phyloP scores from a whole-genome alignment of 2,797 vertebrate species.

The Galaxias olidus region DNA sequence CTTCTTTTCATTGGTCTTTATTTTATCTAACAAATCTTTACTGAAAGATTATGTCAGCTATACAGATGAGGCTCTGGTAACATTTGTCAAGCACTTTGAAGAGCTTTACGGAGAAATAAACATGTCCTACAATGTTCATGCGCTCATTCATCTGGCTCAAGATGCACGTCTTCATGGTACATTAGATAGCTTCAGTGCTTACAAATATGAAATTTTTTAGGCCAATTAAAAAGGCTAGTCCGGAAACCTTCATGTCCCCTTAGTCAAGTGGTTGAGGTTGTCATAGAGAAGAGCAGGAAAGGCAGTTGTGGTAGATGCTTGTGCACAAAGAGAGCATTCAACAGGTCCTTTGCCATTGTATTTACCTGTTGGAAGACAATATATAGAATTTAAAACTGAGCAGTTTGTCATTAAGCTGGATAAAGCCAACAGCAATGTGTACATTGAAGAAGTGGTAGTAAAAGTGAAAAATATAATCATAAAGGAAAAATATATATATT shows the following conservation, averaged over 20 bases:
- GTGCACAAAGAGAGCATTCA: background rate
- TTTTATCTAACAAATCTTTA: too few species aligned
- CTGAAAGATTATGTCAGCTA: too few species aligned
- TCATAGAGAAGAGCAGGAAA: background rate
- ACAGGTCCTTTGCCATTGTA: background rate
- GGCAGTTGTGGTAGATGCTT: background rate
- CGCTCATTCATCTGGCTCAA: constrained; percentile 6
- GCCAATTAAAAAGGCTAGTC: background rate
- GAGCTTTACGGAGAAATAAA: background rate
- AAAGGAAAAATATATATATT: background rate
- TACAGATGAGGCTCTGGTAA: too few species aligned
- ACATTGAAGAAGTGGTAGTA: too few species aligned
- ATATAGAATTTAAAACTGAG: background rate
- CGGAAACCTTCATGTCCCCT: background rate
- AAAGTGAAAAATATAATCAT: background rate
- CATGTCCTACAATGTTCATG: too few species aligned
- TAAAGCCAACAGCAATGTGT: background rate
- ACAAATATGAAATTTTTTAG: background rate
- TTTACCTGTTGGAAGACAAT: background rate
- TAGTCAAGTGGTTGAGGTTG: background rate
- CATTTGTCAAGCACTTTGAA: too few species aligned
- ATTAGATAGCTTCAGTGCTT: too few species aligned
- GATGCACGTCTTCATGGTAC: too few species aligned
- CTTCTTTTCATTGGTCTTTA: too few species aligned
- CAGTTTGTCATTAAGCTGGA: background rate